Evolutionary conservation across 92 coral and sea anemone species (phyloP).

Genomic region (Phenganax stokvisi): DNA sequence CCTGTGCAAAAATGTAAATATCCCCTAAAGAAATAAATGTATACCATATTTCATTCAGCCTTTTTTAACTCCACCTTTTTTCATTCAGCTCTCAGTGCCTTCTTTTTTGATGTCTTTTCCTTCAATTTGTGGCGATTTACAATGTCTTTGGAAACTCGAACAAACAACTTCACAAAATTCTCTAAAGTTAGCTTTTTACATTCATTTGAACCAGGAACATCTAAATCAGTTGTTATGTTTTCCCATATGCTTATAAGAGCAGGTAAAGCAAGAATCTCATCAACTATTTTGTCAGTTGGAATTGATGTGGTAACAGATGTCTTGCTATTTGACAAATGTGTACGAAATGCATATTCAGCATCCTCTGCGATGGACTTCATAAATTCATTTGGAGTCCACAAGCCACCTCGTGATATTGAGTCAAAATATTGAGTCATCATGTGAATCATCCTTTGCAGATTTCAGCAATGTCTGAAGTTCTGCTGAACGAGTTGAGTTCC

Average conservation of each 20-base stretch:
- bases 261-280: conserved; percentile 7
- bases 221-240: background rate
- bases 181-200: background rate
- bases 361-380: background rate
- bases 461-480: conserved; percentile 41
- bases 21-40: too few species aligned
- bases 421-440: conserved; percentile 36
- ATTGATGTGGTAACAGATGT: background rate
- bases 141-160: conserved; percentile 1
- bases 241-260: conserved; percentile 2
- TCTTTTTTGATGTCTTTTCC: background rate
- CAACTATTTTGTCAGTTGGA: conserved; percentile 8
- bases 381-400: conserved; percentile 38
- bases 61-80: too few species aligned
- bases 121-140: background rate
- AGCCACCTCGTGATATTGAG: conserved; percentile 49
- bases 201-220: background rate
- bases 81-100: conserved; percentile 8
- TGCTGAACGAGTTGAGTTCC: background rate
- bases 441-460: conserved; percentile 45
- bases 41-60: too few species aligned
- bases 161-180: conserved; percentile 6
- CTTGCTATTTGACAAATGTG: background rate
- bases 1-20: too few species aligned
- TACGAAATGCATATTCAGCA: background rate